These are phyloP conservation scores for Phataginus tetradactyla DNA, from an alignment of 2,797 vertebrate species.

Conservation along the genomic window DNA sequence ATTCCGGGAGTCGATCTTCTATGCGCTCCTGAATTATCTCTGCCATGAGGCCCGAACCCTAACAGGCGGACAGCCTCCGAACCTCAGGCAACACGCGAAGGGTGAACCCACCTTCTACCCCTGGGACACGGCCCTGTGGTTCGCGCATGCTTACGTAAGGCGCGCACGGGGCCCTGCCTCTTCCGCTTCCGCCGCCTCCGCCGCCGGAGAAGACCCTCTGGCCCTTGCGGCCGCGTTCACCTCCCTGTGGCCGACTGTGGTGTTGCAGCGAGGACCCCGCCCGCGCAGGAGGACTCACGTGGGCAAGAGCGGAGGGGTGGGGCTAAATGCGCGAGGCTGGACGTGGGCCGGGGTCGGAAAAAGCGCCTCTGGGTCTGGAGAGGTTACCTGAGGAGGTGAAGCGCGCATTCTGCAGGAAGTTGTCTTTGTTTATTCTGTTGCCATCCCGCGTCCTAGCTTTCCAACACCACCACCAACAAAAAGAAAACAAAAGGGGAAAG, in stretches of 20 bases:
- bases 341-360: rapidly evolving
- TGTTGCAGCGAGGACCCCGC: background rate
- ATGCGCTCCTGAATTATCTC: slow-evolving; percentile 93
- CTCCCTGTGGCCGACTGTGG: slow-evolving; percentile 39
- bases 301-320: background rate
- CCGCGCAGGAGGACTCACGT: rapidly evolving
- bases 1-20: slow-evolving; percentile 93
- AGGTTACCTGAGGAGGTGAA: background rate
- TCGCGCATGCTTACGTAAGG: background rate
- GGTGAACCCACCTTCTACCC: rapidly evolving
- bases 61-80: rapidly evolving
- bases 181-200: slow-evolving; percentile 70
- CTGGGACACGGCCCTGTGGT: rapidly evolving
- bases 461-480: background rate
- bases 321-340: no score
- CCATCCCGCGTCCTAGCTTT: background rate
- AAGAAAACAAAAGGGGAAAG: background rate
- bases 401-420: background rate
- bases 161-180: background rate
- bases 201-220: rapidly evolving
- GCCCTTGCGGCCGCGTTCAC: background rate
- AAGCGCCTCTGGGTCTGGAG: rapidly evolving
- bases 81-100: rapidly evolving
- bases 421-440: background rate
- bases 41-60: slow-evolving; percentile 88